These are phyloP conservation scores for Hemichromis elongatus DNA, from an alignment of 2,113 vertebrate species.

Conservation along the genomic window DNA sequence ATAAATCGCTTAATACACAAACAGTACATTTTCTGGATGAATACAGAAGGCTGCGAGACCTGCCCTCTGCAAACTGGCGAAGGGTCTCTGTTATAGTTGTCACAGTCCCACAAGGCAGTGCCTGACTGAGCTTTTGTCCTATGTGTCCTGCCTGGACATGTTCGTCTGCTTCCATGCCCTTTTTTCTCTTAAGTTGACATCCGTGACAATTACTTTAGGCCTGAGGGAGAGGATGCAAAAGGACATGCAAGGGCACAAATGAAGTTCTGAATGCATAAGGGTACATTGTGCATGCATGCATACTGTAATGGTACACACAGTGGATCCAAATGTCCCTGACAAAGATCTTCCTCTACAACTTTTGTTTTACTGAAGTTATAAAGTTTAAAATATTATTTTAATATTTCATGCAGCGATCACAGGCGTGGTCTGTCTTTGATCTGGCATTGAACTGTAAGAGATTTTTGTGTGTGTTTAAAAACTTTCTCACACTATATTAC, in stretches of 20 bases:
- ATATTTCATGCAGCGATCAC: neutral
- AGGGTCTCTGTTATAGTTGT: neutral
- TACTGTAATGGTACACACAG: neutral
- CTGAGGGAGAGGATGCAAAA: conserved; percentile 33
- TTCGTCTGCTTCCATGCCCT: neutral
- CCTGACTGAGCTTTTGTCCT: conserved; percentile 46
- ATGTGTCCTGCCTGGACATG: conserved; percentile 18
- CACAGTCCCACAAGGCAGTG: neutral
- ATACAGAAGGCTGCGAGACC: neutral
- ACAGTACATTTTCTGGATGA: neutral
- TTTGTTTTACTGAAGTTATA: neutral
- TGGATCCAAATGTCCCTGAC: neutral
- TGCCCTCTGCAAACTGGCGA: neutral
- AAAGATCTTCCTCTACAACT: neutral
- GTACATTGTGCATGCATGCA: neutral
- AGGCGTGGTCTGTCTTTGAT: neutral
- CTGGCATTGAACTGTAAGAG: neutral
- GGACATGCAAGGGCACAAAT: conserved; percentile 20
- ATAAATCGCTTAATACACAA: neutral
- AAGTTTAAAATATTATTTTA: neutral
- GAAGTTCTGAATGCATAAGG: neutral
- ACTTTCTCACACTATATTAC: neutral
- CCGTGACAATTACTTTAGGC: conserved; percentile 34
- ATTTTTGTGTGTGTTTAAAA: neutral
- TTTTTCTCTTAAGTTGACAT: conserved; percentile 17